A percentile compares a stretch with the other conserved stretches of the same genome.
phyloP scores from a whole-genome alignment of 2,113 vertebrate genomes.

The Neopipo cinnamomea region DNA sequence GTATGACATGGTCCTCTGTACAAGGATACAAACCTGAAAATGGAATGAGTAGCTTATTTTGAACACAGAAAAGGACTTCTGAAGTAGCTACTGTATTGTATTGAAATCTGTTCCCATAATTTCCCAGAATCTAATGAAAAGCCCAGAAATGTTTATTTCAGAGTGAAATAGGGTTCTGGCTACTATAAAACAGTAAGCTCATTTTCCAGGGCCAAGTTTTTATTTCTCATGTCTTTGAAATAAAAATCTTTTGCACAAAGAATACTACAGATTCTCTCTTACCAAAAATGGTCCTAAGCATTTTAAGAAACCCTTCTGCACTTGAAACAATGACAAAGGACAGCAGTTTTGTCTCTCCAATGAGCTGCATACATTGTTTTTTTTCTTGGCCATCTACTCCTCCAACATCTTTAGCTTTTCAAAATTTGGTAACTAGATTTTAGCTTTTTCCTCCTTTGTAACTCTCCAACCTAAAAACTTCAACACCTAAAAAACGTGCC shows the following conservation, averaged over 20 bases:
- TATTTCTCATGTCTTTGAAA: neutral
- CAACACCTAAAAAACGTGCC: neutral
- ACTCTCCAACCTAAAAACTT: neutral
- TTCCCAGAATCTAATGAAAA: neutral
- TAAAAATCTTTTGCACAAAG: neutral
- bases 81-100: neutral
- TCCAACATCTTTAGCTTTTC: neutral
- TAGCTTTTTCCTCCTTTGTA: neutral
- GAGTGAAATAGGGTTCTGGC: neutral
- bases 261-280: neutral
- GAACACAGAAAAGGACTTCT: neutral
- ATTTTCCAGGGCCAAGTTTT: neutral
- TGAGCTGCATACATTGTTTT: neutral
- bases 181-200: neutral
- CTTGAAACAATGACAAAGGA: neutral
- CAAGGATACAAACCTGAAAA: slow-evolving; percentile 88
- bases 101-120: neutral
- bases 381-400: neutral
- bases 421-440: neutral
- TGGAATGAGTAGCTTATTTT: slow-evolving; percentile 6
- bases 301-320: neutral
- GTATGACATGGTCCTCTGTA: slow-evolving; percentile 98
- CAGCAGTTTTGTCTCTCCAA: neutral
- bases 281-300: neutral
- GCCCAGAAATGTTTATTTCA: neutral